Percentiles rank a stretch among this genome's conserved stretches.
Conservation (phyloP, 2,888 invertebrate species). For the Pomacea canaliculata region DNA sequence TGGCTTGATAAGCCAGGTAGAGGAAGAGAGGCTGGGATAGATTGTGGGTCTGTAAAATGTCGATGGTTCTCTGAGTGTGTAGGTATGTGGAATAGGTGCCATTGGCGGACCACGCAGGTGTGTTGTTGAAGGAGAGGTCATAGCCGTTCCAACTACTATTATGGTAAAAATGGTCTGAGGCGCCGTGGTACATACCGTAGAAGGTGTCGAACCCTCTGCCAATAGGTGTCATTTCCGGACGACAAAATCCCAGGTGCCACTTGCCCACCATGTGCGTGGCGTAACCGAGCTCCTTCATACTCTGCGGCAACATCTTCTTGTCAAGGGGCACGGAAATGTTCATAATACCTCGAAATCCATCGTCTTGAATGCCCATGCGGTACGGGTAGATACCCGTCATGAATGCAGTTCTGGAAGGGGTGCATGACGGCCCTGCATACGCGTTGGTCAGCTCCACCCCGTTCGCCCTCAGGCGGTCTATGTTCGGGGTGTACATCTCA, state of each 20-base stretch:
- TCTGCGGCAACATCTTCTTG: conserved; percentile 37
- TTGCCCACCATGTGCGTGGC: too few relatives aligned
- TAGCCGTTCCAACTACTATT: conserved; percentile 1
- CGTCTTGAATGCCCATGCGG: conserved; percentile 23
- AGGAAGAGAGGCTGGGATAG: conserved; percentile 40
- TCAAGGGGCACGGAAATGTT: conserved; percentile 12
- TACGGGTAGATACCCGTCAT: conserved; percentile 69
- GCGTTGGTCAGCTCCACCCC: conserved; percentile 64
- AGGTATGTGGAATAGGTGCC: conserved; percentile 13
- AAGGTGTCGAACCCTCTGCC: conserved; percentile 12
- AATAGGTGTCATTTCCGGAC: conserved; percentile 8
- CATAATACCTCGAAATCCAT: neutral
- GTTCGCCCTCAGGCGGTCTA: conserved; percentile 63
- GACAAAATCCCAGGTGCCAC: neutral
- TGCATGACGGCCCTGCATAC: conserved; percentile 67
- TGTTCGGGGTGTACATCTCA: conserved; percentile 64
- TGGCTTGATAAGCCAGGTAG: conserved; percentile 44
- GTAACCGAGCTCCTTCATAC: neutral
- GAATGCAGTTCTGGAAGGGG: conserved; percentile 72
- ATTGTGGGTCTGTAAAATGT: conserved; percentile 1
- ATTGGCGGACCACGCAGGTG: neutral
- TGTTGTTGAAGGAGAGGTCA: conserved; percentile 3
- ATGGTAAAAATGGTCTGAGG: conserved; percentile 6
- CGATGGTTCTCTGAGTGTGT: conserved; percentile 20
- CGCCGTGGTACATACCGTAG: conserved; percentile 45